Evolutionary conservation across 2,888 invertebrate genomes (phyloP), one percentile per base, ranked within the genome.

Genomic region (Yponomeuta plumbellus): DNA sequence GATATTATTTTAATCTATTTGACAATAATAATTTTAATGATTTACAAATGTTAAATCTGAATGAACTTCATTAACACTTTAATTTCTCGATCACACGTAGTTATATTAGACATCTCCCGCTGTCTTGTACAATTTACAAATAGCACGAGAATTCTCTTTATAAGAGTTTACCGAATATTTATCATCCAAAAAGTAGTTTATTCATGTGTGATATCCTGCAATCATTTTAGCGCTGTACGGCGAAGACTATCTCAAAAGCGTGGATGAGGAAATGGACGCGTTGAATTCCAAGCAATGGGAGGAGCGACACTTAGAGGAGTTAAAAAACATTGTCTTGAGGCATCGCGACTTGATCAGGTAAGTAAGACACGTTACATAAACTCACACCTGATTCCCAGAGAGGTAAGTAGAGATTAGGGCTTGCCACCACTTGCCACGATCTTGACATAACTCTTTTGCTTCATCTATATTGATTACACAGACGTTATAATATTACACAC

Each of bases 271-370:
- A 5, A 8, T 52, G 17, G 13, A 52, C 44, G 44, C 17, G 3
- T 17, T 17, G 0, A 17, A 52, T 8, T 71, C 75, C 11, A 67
- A 66, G 2, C 71, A 75, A 21, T 76, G 72, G 77, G 80, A 81
- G 56, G 59, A 66, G 0, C 71, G 58, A 66, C 74, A 80, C 23
- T 72, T 75, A 17, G 74, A 71, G 26, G 80, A 83, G 10, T 67
- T 88, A 0, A 67, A 72, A 6, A 73, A 76, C 6, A 83, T 86
- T n/a, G 73, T 86, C 21, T 26, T 70, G 2, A 77, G 80, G 67
- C 87, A 87, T 69, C 79, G 75, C 1, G 77, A 77, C 26, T 71
- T 87, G 11, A 82, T 86, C 61, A 83, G 85, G 86, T 84, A 64
- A 26, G 21, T 52, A 3, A 6, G 8, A 3, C 10, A 21, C 11